Evolutionary conservation across 92 coral and sea anemone species (phyloP).

Genomic region (Blastomussa wellsi): DNA sequence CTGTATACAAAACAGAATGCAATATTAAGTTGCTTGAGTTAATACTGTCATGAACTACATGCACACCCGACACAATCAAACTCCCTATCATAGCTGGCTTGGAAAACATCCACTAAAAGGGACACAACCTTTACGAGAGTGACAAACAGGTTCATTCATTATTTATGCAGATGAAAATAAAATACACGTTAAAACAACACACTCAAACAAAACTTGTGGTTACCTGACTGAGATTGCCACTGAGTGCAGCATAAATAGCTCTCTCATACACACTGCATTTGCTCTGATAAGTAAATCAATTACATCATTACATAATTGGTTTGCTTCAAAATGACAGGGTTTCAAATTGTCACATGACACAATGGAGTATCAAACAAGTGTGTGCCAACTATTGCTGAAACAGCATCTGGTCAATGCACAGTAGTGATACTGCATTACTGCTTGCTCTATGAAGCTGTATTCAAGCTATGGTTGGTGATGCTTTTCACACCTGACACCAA

Average conservation of each 20-base stretch:
- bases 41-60: neutral
- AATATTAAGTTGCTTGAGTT: neutral
- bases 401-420: too few species aligned
- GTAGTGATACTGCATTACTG: too few species aligned
- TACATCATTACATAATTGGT: neutral
- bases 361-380: neutral
- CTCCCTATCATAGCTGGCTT: neutral
- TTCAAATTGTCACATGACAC: neutral
- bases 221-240: slow-evolving; percentile 95
- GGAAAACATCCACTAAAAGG: neutral
- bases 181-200: neutral
- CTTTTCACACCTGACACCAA: neutral
- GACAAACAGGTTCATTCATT: neutral
- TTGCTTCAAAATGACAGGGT: neutral
- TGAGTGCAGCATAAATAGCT: slow-evolving; percentile 90
- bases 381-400: too few species aligned
- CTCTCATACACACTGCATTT: slow-evolving; percentile 77
- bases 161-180: neutral
- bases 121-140: neutral
- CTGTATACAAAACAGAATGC: slow-evolving; percentile 38
- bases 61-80: neutral
- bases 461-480: neutral
- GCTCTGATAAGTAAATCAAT: slow-evolving; percentile 44
- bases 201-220: neutral
- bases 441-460: too few species aligned